Evolutionary conservation across 2,888 invertebrate species (phyloP), one percentile per base, ranked within the genome.

Genomic region (Hypena proboscidalis): DNA sequence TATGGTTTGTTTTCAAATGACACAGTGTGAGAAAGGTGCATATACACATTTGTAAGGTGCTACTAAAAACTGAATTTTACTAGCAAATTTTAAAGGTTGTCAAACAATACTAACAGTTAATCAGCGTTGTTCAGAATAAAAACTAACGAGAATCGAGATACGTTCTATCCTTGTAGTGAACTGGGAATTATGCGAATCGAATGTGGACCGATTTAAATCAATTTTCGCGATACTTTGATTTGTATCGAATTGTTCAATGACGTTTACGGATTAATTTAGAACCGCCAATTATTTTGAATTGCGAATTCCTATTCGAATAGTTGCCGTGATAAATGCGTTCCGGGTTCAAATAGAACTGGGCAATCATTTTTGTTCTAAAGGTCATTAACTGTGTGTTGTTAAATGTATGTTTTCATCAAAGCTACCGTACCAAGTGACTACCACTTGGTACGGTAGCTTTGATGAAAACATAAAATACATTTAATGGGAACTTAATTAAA

Each of bases 81-180:
- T 68, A 80, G 81, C 78, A 80, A 82, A 83, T 81, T 44, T 63
- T 26, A 38, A 59, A 69, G 54, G 70, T 65, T 73, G 70, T 70
- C 40, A 37, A 41, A 39, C 54, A 58, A 61, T 57, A 59, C 53
- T 58, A 63, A 66, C 70, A 59, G 68, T 76, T 77, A 73, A 71
- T 70, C 69, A 66, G 53, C 38, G 55, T 38, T 51, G 66, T 41
- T 62, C 65, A 61, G 70, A 74, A 80, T 79, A 74, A 74, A 72
- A 76, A 67, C 42, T 56, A 56, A n/a, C n/a, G n/a, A 7, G 22
- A 42, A 26, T 30, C 35, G 17, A 11, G 22, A 25, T 30, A 30
- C 17, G 25, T 14, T 42, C 19, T 13, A 45, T 40, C 31, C 23
- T 30, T 48, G 27, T 34, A 29, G 39, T 36, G 31, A 42, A 37